Conservation (phyloP, 2,113 vertebrate species). For the Psilopsiagon aymara region DNA sequence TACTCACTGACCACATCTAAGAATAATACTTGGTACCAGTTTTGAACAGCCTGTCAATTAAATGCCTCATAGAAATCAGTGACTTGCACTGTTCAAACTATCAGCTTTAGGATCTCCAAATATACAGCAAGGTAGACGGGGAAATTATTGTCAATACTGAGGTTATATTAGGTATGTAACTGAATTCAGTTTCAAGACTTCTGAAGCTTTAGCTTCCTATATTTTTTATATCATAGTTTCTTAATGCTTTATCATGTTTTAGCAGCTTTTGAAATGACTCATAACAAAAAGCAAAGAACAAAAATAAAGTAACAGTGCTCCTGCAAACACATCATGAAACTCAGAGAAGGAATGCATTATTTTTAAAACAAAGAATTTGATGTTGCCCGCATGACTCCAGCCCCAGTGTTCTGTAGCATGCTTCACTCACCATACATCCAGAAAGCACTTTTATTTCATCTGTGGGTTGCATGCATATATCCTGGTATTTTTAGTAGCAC, state of each 20-base stretch:
- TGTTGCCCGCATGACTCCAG: background rate
- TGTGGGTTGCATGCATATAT: slow-evolving; percentile 67
- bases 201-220: background rate
- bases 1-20: background rate
- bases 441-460: slow-evolving; percentile 73
- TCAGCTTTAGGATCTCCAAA: background rate
- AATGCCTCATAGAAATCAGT: background rate
- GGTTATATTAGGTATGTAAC: background rate
- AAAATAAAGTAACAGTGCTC: background rate
- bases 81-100: background rate
- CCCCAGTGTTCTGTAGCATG: slow-evolving; percentile 8
- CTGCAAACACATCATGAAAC: background rate
- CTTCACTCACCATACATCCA: slow-evolving; percentile 39
- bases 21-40: background rate
- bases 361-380: background rate
- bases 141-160: background rate
- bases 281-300: background rate
- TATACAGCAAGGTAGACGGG: background rate
- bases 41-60: background rate
- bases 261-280: background rate
- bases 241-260: background rate
- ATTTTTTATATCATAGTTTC: background rate
- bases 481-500: slow-evolving; percentile 77
- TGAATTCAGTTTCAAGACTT: background rate
- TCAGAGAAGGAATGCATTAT: background rate